Conservation (phyloP, 1,140 invertebrate genomes). For the Maconellicoccus hirsutus region DNA sequence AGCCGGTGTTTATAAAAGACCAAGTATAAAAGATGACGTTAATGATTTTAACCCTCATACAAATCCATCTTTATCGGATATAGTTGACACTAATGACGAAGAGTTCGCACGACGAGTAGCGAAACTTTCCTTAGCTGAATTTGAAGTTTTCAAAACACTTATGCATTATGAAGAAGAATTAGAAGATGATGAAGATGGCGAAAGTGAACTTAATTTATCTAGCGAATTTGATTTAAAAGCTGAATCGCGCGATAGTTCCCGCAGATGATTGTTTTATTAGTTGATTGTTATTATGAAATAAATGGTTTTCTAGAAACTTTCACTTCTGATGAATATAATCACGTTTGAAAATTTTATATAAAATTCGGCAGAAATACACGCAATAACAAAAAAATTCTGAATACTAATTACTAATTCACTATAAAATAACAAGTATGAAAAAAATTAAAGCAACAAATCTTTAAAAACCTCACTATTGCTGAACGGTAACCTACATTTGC, state of each 20-base stretch:
- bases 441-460: neutral
- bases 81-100: neutral
- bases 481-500: too few relatives aligned
- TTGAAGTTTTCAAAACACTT: neutral
- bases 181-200: neutral
- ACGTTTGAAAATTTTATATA: neutral
- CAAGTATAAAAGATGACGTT: neutral
- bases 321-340: neutral
- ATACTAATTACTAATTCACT: neutral
- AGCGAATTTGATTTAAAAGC: neutral
- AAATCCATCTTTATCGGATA: neutral
- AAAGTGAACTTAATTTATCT: neutral
- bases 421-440: neutral
- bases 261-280: too few relatives aligned
- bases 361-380: neutral
- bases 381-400: neutral
- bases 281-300: too few relatives aligned
- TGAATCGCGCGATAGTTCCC: too few relatives aligned
- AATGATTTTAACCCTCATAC: neutral
- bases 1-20: neutral
- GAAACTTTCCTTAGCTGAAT: neutral
- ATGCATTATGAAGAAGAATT: conserved; percentile 19
- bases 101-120: neutral
- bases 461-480: too few relatives aligned
- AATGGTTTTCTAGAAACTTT: neutral